These are phyloP conservation scores for Drosophila dunni DNA, from an alignment of 1,140 invertebrate genomes.

Conservation along the genomic window DNA sequence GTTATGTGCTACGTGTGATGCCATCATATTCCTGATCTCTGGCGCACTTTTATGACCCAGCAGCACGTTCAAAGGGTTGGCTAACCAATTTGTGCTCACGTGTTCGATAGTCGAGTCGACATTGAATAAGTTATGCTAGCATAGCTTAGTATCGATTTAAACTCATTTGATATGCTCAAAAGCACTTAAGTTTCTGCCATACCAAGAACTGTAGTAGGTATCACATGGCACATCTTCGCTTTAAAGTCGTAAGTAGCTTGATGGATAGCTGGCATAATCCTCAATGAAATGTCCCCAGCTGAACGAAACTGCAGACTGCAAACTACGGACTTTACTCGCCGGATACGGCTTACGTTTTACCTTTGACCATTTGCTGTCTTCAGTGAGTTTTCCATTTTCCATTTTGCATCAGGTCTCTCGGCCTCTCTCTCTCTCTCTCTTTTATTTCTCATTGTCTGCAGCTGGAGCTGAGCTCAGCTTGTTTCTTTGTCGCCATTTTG, in stretches of 20 bases:
- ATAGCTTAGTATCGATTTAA: conserved; percentile 1
- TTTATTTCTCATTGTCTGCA: conserved; percentile 35
- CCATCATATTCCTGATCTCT: conserved; percentile 26
- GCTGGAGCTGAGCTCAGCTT: conserved; percentile 46
- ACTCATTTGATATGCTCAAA: conserved; percentile 6
- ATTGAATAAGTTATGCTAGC: neutral
- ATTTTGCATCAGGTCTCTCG: conserved; percentile 27
- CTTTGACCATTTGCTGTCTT: conserved; percentile 36
- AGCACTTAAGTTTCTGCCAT: conserved; percentile 16
- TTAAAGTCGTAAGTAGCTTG: conserved; percentile 35
- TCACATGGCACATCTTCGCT: neutral
- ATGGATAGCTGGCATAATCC: conserved; percentile 40
- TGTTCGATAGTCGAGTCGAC: neutral
- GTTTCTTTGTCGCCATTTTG: conserved; percentile 56
- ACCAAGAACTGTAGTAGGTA: neutral
- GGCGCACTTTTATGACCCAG: conserved; percentile 23
- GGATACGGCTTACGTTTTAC: conserved; percentile 37
- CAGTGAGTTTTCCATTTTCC: conserved; percentile 27
- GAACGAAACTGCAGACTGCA: neutral
- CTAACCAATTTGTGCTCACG: neutral
- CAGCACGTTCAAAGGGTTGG: neutral
- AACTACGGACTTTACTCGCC: neutral
- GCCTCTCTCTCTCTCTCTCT: conserved; percentile 1
- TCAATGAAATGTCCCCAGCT: conserved; percentile 37
- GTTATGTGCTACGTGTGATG: conserved; percentile 53